Conservation (phyloP, 1,140 invertebrate species). For the Anastatus disparis region DNA sequence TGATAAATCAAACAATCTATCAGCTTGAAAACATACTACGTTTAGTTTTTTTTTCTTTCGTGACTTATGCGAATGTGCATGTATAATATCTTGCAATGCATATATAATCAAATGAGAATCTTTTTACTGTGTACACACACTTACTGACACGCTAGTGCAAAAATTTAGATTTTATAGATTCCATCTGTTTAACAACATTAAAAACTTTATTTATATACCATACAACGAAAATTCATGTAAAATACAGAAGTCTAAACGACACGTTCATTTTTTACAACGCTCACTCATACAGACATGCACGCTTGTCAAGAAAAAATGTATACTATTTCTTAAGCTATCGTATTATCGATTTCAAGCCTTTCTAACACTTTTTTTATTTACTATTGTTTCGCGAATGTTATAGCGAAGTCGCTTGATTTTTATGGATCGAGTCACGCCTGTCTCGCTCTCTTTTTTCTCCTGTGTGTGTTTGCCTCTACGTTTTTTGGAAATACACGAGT, state of each 20-base stretch:
- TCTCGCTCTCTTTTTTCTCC: neutral
- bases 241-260: neutral
- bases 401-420: too few species aligned
- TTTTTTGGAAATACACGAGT: constrained; percentile 42
- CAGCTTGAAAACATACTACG: too few species aligned
- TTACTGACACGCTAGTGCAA: too few species aligned
- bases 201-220: neutral
- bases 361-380: neutral
- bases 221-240: neutral
- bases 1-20: too few species aligned
- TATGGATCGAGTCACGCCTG: neutral
- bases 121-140: neutral
- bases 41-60: too few species aligned
- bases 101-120: neutral
- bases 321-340: neutral
- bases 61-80: too few species aligned
- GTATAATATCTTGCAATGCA: too few species aligned
- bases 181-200: too few species aligned
- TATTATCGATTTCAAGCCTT: neutral
- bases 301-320: neutral
- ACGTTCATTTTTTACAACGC: constrained; percentile 1
- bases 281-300: neutral
- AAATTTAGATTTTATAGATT: too few species aligned
- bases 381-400: neutral
- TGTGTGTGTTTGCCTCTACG: neutral